These are phyloP conservation scores for Anolis carolinensis DNA, from an alignment of 2,113 vertebrate species.

Conservation along the genomic window DNA sequence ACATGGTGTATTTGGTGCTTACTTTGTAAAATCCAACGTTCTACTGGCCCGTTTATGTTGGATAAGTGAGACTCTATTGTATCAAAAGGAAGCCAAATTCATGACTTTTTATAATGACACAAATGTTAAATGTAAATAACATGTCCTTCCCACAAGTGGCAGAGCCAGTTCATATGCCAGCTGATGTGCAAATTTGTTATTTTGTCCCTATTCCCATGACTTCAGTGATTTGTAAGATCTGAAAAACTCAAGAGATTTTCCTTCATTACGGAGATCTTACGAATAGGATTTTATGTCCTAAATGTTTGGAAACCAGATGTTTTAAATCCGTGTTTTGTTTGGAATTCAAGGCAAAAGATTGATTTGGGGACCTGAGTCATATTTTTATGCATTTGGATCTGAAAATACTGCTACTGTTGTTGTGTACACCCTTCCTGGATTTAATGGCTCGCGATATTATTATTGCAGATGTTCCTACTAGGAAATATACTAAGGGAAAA, in stretches of 20 bases:
- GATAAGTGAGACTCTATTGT: too few species aligned
- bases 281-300: not conserved
- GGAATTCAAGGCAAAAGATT: not conserved
- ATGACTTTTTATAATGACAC: not conserved
- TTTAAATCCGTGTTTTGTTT: not conserved
- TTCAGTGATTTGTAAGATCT: not conserved
- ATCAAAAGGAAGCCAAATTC: not conserved
- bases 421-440: not conserved
- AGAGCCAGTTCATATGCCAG: not conserved
- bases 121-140: not conserved
- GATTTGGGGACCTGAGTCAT: not conserved
- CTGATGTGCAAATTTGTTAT: not conserved
- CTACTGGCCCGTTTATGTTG: too few species aligned
- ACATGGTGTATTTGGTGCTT: too few species aligned
- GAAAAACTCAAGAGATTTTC: not conserved
- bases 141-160: not conserved
- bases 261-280: not conserved
- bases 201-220: not conserved
- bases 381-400: slow-evolving; percentile 1
- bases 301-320: not conserved
- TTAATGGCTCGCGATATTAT: not conserved
- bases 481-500: not conserved
- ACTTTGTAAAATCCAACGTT: too few species aligned
- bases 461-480: slow-evolving; percentile 9
- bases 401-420: not conserved